A percentile compares a stretch with the other conserved stretches of the same genome.
Conservation (phyloP, 2,797 vertebrate genomes). For the Benthosema pterotum region DNA sequence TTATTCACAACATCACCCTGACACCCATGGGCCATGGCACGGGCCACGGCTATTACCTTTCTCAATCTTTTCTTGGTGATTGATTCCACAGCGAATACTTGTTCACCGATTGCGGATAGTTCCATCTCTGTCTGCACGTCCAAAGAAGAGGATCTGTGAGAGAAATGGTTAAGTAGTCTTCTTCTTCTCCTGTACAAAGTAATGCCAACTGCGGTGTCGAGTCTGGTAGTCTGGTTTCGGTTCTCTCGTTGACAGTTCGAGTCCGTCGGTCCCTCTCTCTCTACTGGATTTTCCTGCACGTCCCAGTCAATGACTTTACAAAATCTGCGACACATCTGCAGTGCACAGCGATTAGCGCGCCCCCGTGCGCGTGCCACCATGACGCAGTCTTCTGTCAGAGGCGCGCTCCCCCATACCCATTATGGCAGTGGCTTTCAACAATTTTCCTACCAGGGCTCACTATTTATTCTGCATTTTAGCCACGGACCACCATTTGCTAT, state of each 20-base stretch:
- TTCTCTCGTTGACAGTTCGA: constrained; percentile 45
- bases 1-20: too few species aligned
- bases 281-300: constrained; percentile 48
- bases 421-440: constrained; percentile 5
- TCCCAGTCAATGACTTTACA: constrained; percentile 81
- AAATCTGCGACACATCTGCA: constrained; percentile 87
- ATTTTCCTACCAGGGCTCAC: too few species aligned
- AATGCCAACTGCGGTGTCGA: constrained; percentile 49
- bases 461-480: too few species aligned
- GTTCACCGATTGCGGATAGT: constrained; percentile 97
- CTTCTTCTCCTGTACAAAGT: constrained; percentile 28
- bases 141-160: constrained; percentile 17
- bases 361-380: constrained; percentile 58
- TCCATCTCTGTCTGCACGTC: constrained; percentile 82
- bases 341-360: constrained; percentile 71
- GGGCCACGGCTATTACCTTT: constrained; percentile 83
- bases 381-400: constrained; percentile 12
- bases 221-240: too few species aligned
- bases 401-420: constrained; percentile 50
- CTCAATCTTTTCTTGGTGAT: constrained; percentile 93
- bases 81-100: constrained; percentile 97
- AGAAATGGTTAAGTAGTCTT: constrained; percentile 44
- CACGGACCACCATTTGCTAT: too few species aligned
- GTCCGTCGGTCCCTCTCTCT: constrained; percentile 51
- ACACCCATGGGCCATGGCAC: too few species aligned